Evolutionary conservation across 2,888 invertebrate species (phyloP).

Genomic region (Drosophila mimetica): DNA sequence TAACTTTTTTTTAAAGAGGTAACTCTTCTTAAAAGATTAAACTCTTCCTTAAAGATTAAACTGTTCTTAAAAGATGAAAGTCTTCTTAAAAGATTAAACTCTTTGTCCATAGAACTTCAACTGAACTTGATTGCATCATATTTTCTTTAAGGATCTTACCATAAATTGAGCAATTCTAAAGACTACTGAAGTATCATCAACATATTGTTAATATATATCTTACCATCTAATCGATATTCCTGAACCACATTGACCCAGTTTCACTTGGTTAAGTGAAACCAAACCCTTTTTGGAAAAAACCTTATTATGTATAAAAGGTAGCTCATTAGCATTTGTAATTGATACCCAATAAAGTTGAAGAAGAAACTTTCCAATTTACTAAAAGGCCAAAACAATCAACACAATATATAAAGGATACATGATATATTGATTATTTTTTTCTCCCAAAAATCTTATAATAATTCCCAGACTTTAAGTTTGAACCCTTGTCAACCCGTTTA

Average conservation of each 20-base stretch:
- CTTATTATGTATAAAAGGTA: slow-evolving; percentile 29
- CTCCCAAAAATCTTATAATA: neutral
- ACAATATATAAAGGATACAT: neutral
- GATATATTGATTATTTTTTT: no score
- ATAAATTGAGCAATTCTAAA: no score
- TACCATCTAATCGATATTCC: slow-evolving; percentile 22
- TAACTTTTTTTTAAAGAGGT: no score
- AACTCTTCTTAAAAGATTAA: no score
- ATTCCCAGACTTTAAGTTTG: neutral
- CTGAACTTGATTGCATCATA: no score
- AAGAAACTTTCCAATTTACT: slow-evolving; percentile 34
- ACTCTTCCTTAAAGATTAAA: no score
- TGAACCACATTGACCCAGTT: slow-evolving; percentile 49
- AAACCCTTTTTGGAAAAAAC: neutral
- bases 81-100: no score
- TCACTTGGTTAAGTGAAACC: slow-evolving; percentile 54
- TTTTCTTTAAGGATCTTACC: neutral
- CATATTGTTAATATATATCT: neutral
- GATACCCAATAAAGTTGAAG: slow-evolving; percentile 20
- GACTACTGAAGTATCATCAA: no score
- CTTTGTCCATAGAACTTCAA: no score
- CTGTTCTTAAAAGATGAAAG: no score
- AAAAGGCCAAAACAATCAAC: slow-evolving; percentile 1
- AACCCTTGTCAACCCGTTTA: slow-evolving; percentile 5
- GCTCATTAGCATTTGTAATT: slow-evolving; percentile 60